Evolutionary conservation across 1,140 invertebrate species (phyloP).

Genomic region (Manduca sexta): DNA sequence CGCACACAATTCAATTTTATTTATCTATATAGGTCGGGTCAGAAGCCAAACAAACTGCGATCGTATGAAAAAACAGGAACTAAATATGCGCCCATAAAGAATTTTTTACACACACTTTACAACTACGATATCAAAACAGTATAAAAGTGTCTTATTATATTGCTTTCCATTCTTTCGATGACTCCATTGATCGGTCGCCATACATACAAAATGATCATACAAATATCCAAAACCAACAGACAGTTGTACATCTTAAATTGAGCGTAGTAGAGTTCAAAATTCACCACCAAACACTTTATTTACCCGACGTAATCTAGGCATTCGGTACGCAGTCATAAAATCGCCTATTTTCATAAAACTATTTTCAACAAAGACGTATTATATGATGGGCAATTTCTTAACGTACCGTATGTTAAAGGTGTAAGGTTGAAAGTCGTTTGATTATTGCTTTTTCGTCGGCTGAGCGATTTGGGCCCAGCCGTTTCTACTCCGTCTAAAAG

Average conservation of each 20-base stretch:
- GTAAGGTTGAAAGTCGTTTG: constrained; percentile 1
- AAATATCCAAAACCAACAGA: neutral
- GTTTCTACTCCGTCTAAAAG: constrained; percentile 1
- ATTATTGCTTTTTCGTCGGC: neutral
- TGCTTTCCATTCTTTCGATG: constrained; percentile 2
- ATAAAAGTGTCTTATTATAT: constrained; percentile 7
- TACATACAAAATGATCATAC: neutral
- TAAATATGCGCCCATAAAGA: neutral
- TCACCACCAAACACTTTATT: neutral
- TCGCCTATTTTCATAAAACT: constrained; percentile 13
- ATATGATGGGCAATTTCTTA: neutral
- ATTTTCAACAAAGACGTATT: constrained; percentile 4
- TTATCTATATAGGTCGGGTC: neutral
- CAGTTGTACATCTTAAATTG: neutral
- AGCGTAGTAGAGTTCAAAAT: neutral
- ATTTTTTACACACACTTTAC: neutral
- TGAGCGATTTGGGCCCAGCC: no score
- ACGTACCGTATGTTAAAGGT: neutral
- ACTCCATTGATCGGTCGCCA: constrained; percentile 3
- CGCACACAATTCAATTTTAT: neutral
- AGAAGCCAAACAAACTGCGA: neutral
- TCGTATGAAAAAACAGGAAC: neutral
- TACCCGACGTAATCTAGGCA: constrained; percentile 5
- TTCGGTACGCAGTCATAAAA: constrained; percentile 10
- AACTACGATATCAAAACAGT: constrained; percentile 3